Conservation (phyloP, 2,888 invertebrate species). For the Cyrtodaria siliqua region DNA sequence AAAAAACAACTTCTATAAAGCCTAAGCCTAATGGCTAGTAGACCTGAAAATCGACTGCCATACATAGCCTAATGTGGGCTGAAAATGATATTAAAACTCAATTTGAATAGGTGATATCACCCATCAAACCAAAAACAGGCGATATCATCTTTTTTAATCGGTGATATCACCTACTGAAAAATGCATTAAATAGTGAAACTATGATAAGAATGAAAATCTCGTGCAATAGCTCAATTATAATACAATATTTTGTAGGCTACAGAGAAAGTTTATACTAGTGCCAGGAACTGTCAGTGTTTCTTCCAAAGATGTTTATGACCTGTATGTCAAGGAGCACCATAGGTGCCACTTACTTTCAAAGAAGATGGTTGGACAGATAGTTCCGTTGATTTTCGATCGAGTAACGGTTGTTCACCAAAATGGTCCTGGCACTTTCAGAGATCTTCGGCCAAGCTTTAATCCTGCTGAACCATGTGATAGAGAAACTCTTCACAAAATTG, state of each 20-base stretch:
- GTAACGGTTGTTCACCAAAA: slow-evolving; percentile 7
- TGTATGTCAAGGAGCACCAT: neutral
- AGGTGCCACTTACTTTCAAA: slow-evolving; percentile 1
- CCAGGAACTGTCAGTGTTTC: slow-evolving; percentile 21
- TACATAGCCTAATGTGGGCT: no score
- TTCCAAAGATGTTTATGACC: slow-evolving; percentile 12
- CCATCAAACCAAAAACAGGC: no score
- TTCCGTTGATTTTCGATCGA: slow-evolving; percentile 1
- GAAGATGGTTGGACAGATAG: neutral
- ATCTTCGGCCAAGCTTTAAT: slow-evolving; percentile 12
- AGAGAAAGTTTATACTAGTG: slow-evolving; percentile 19
- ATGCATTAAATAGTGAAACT: no score
- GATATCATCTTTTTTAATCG: no score
- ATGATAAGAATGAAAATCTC: no score
- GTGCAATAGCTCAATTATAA: no score
- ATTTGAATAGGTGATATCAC: no score
- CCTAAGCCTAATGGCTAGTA: no score
- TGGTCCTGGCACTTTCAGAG: neutral
- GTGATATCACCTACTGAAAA: no score
- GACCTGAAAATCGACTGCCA: no score
- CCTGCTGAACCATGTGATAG: slow-evolving; percentile 1
- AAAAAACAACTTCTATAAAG: no score
- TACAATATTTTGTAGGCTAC: slow-evolving; percentile 23
- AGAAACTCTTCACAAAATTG: neutral
- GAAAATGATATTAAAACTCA: no score